Conservation (phyloP, 2,797 vertebrate species). For the Lepilemur septentrionalis region DNA sequence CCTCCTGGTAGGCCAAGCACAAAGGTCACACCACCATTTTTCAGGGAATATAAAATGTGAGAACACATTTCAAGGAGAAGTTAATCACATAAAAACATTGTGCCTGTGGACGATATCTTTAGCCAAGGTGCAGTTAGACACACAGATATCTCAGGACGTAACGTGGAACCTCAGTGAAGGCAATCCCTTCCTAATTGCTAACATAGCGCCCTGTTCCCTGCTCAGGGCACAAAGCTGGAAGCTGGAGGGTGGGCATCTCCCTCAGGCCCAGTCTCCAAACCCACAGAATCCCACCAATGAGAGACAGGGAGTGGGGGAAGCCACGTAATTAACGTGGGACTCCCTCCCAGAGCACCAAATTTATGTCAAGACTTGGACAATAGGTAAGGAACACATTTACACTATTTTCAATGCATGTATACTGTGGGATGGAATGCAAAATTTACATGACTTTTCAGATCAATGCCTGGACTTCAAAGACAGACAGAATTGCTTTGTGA, state of each 20-base stretch:
- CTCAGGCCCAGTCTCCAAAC: background rate
- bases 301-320: fast-evolving
- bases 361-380: background rate
- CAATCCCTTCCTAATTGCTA: too few relatives aligned
- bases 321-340: fast-evolving
- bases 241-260: fast-evolving
- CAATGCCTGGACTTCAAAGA: background rate
- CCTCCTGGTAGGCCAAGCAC: background rate
- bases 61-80: background rate
- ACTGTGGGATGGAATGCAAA: fast-evolving
- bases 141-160: background rate
- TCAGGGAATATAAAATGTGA: background rate
- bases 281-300: fast-evolving
- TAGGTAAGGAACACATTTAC: fast-evolving
- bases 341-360: background rate
- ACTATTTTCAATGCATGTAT: background rate
- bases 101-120: fast-evolving
- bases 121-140: background rate
- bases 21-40: background rate
- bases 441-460: background rate
- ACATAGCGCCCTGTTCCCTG: fast-evolving
- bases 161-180: fast-evolving
- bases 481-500: background rate
- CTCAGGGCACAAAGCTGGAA: fast-evolving
- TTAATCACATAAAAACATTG: fast-evolving